Conservation (phyloP, 2,888 invertebrate genomes). For the Maniola hyperantus region DNA sequence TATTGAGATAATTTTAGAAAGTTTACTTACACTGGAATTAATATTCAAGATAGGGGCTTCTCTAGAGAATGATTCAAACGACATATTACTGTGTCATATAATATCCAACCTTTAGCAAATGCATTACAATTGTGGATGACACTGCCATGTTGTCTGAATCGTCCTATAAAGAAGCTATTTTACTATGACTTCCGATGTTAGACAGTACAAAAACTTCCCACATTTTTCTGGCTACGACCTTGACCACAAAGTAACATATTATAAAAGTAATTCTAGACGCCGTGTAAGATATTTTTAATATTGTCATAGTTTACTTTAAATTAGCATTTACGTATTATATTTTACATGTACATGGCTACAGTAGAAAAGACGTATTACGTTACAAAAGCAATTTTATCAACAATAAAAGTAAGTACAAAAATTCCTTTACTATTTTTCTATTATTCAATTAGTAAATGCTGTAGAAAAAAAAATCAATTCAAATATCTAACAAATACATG, state of each 20-base stretch:
- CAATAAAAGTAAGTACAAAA: conserved; percentile 31
- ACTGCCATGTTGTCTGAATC: too few relatives aligned
- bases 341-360: conserved; percentile 71
- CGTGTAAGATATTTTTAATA: conserved; percentile 76
- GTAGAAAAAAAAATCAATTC: conserved; percentile 20
- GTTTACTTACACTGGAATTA: too few relatives aligned
- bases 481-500: conserved; percentile 23
- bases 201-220: neutral
- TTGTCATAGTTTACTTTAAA: conserved; percentile 77
- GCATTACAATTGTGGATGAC: too few relatives aligned
- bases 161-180: too few relatives aligned
- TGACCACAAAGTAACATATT: conserved; percentile 49
- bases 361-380: conserved; percentile 33
- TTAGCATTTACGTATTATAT: conserved; percentile 70
- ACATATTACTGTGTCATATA: too few relatives aligned
- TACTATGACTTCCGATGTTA: too few relatives aligned
- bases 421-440: conserved; percentile 18
- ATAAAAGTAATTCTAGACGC: conserved; percentile 66
- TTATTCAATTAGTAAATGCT: conserved; percentile 25
- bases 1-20: neutral
- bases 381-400: conserved; percentile 37
- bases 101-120: too few relatives aligned
- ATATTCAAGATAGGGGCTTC: too few relatives aligned
- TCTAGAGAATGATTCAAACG: too few relatives aligned
- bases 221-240: conserved; percentile 16